Conservation (phyloP, 2,797 vertebrate genomes). For the Todus mexicanus region DNA sequence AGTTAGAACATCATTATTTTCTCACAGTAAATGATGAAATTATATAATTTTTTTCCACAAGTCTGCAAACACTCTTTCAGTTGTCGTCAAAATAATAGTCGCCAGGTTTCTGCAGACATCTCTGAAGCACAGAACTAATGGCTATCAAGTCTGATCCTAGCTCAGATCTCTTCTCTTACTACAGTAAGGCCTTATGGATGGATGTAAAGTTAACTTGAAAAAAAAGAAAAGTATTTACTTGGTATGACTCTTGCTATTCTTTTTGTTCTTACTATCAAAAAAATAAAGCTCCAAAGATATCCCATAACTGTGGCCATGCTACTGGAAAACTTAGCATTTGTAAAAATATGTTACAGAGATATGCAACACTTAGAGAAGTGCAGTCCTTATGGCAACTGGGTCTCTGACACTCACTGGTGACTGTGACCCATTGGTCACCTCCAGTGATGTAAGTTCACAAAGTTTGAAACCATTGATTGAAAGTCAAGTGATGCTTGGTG, state of each 20-base stretch:
- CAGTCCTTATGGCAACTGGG: background rate
- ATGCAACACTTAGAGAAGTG: background rate
- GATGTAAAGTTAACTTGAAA: background rate
- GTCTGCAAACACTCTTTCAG: background rate
- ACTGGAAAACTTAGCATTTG: background rate
- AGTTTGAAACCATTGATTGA: background rate
- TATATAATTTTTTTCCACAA: background rate
- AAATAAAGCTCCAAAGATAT: background rate
- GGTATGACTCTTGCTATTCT: background rate
- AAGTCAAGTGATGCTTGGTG: background rate
- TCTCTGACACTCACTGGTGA: background rate
- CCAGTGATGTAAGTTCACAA: background rate
- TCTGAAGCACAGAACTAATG: background rate
- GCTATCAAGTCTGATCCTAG: background rate
- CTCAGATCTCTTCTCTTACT: background rate
- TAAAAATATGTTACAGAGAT: background rate
- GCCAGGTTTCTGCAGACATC: background rate
- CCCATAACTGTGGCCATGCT: background rate
- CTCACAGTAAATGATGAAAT: slow-evolving; percentile 2
- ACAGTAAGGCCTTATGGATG: background rate
- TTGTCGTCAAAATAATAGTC: background rate
- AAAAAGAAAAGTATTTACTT: background rate
- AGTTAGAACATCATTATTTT: background rate
- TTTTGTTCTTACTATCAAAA: background rate
- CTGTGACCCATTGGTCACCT: background rate